Conservation (phyloP, 1,140 invertebrate genomes). For the Chironomus tepperi region DNA sequence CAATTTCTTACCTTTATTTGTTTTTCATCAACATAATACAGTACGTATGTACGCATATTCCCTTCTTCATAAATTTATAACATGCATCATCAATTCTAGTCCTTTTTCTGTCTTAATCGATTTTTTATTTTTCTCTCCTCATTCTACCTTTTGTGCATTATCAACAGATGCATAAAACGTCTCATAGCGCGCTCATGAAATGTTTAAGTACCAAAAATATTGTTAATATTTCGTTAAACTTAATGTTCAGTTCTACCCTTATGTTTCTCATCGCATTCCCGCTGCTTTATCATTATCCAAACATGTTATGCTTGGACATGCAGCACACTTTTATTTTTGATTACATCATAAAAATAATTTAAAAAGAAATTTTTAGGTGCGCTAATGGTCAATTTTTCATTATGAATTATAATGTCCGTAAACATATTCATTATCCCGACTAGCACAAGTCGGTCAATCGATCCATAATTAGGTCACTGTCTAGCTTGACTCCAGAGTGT, state of each 20-base stretch:
- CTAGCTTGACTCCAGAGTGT: too few species aligned
- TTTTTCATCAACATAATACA: background rate
- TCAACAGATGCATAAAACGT: constrained; percentile 69
- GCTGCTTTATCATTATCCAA: constrained; percentile 11
- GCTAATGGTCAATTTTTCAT: too few species aligned
- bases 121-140: constrained; percentile 26
- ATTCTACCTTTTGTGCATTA: background rate
- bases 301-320: constrained; percentile 7
- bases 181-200: constrained; percentile 6
- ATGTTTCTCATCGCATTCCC: background rate
- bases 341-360: too few species aligned
- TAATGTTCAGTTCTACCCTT: background rate
- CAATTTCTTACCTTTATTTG: background rate
- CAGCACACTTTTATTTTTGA: background rate
- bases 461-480: too few species aligned
- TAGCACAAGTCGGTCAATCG: too few species aligned
- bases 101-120: background rate
- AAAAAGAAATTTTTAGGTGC: too few species aligned
- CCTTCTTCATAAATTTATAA: background rate
- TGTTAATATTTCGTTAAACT: background rate
- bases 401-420: too few species aligned
- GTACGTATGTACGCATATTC: background rate
- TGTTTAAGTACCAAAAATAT: constrained; percentile 1
- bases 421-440: too few species aligned
- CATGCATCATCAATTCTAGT: background rate